phyloP scores from a whole-genome alignment of 2,113 vertebrate species.

The Austrofundulus limnaeus region DNA sequence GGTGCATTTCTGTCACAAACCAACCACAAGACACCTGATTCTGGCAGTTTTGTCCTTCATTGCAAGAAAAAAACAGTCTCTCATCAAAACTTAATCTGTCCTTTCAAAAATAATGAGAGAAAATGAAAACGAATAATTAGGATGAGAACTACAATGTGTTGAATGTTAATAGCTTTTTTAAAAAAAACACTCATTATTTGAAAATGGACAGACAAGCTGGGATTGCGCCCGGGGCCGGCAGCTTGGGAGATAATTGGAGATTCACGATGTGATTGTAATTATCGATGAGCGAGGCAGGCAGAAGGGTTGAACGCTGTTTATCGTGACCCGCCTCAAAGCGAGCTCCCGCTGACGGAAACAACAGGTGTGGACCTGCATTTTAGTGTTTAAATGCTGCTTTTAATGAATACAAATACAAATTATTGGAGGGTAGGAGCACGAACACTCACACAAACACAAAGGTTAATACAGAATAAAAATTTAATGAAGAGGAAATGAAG shows the following conservation, averaged over 20 bases:
- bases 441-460: slow-evolving; percentile 20
- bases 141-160: slow-evolving; percentile 23
- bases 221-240: slow-evolving; percentile 29
- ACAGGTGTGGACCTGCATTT: slow-evolving; percentile 61
- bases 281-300: slow-evolving; percentile 60
- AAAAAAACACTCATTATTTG: slow-evolving; percentile 30
- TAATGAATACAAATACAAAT: slow-evolving; percentile 66
- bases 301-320: slow-evolving; percentile 38
- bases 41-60: not conserved
- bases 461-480: slow-evolving; percentile 7
- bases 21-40: slow-evolving; percentile 1
- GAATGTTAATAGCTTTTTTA: slow-evolving; percentile 22
- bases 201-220: slow-evolving; percentile 12
- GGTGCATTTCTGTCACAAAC: not conserved
- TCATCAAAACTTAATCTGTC: slow-evolving; percentile 45
- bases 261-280: slow-evolving; percentile 53
- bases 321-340: slow-evolving; percentile 35
- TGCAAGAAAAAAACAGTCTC: slow-evolving; percentile 16
- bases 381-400: slow-evolving; percentile 17
- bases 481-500: slow-evolving; percentile 18
- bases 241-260: slow-evolving; percentile 64
- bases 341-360: slow-evolving; percentile 43
- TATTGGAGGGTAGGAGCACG: slow-evolving; percentile 17
- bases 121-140: slow-evolving; percentile 41
- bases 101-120: slow-evolving; percentile 36